A percentile compares a stretch with the other conserved stretches of the same genome.
phyloP scores from a whole-genome alignment of 1,140 invertebrate species.

The Oreohelix idahoensis region DNA sequence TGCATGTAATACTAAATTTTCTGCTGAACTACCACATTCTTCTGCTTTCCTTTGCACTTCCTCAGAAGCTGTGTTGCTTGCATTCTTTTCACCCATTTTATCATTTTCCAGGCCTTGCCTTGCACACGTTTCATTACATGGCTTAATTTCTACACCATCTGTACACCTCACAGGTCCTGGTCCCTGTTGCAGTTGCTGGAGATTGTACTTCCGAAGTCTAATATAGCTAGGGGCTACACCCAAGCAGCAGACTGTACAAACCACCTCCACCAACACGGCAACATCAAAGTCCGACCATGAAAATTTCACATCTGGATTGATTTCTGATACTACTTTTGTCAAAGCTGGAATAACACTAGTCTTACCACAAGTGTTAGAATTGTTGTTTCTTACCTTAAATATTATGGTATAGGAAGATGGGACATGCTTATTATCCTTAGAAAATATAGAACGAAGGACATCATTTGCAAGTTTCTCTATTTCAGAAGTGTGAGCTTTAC shows the following conservation, averaged over 20 bases:
- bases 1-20: too few species aligned
- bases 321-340: constrained; percentile 52
- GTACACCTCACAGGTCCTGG: neutral
- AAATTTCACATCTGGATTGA: constrained; percentile 57
- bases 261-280: constrained; percentile 67
- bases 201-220: constrained; percentile 71
- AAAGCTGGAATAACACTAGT: constrained; percentile 73
- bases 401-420: constrained; percentile 84
- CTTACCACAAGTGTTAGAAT: constrained; percentile 77
- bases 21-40: too few species aligned
- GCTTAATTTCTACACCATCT: neutral
- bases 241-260: constrained; percentile 69
- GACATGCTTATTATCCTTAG: constrained; percentile 74
- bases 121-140: neutral
- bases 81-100: too few species aligned
- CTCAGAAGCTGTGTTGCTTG: too few species aligned
- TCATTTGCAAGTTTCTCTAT: constrained; percentile 80
- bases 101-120: neutral
- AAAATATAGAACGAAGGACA: constrained; percentile 83
- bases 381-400: constrained; percentile 85
- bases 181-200: constrained; percentile 43
- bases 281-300: constrained; percentile 64
- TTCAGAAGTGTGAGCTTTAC: constrained; percentile 83
- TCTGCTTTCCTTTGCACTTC: too few species aligned
- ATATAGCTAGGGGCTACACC: constrained; percentile 68